phyloP scores from a whole-genome alignment of 1,140 invertebrate genomes.

The Spodoptera litura region DNA sequence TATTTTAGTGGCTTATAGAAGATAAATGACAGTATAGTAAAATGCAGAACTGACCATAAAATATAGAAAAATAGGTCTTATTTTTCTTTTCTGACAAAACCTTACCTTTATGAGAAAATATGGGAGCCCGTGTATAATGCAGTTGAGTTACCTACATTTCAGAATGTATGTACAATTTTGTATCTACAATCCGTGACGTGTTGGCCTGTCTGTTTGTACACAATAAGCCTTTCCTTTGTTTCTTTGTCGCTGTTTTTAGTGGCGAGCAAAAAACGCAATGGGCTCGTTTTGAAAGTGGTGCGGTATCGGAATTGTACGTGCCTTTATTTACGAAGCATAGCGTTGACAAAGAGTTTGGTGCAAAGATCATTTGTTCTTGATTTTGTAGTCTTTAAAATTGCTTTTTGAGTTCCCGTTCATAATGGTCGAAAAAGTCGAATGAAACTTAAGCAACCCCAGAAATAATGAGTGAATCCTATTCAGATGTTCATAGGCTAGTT shows the following conservation, averaged over 20 bases:
- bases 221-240: constrained; percentile 35
- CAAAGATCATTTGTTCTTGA: not conserved
- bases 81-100: no score
- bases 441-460: no score
- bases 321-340: not conserved
- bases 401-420: no score
- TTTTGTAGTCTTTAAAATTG: no score
- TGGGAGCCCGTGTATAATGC: not conserved
- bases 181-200: constrained; percentile 7
- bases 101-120: no score
- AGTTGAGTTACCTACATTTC: not conserved
- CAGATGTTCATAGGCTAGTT: no score
- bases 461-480: no score
- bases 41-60: no score
- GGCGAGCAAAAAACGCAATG: constrained; percentile 22
- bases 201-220: constrained; percentile 22
- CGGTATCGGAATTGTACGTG: not conserved
- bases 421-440: no score
- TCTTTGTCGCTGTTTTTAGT: constrained; percentile 30
- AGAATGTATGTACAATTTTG: constrained; percentile 1
- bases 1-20: no score
- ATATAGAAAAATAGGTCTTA: no score
- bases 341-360: not conserved
- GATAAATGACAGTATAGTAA: no score
- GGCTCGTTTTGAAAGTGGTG: constrained; percentile 27